phyloP scores from a whole-genome alignment of 1,140 invertebrate genomes.

The Panagrolaimus sp. region DNA sequence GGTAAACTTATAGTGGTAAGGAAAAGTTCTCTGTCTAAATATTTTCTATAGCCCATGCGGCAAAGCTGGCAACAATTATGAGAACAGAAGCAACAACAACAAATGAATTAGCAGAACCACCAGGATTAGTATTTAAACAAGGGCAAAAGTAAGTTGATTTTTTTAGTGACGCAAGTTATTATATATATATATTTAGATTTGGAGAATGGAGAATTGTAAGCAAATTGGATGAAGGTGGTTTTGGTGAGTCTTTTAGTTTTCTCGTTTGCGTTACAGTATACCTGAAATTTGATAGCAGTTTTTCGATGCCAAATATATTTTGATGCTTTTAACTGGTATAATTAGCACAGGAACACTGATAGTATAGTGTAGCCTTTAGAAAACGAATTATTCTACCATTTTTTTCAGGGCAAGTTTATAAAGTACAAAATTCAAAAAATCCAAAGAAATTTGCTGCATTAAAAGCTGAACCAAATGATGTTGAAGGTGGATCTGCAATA shows the following conservation, averaged over 20 bases:
- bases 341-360: too few species aligned
- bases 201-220: not conserved
- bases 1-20: too few species aligned
- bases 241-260: not conserved
- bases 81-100: slow-evolving; percentile 17
- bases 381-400: too few species aligned
- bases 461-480: slow-evolving; percentile 36
- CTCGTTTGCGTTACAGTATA: too few species aligned
- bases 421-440: slow-evolving; percentile 14
- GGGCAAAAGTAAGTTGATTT: slow-evolving; percentile 12
- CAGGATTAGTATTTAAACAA: not conserved
- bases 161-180: not conserved
- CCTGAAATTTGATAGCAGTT: too few species aligned
- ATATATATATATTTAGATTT: too few species aligned
- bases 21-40: too few species aligned
- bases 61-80: not conserved
- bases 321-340: too few species aligned
- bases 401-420: slow-evolving; percentile 16
- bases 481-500: slow-evolving; percentile 35
- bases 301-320: too few species aligned
- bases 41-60: too few species aligned
- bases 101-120: slow-evolving; percentile 11
- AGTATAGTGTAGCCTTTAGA: too few species aligned
- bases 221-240: slow-evolving; percentile 31
- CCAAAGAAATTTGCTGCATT: slow-evolving; percentile 18